Percentiles rank a stretch among this genome's conserved stretches.
These are phyloP conservation scores for Gymnothorax javanicus DNA, from an alignment of 2,797 vertebrate species.

Conservation along the genomic window DNA sequence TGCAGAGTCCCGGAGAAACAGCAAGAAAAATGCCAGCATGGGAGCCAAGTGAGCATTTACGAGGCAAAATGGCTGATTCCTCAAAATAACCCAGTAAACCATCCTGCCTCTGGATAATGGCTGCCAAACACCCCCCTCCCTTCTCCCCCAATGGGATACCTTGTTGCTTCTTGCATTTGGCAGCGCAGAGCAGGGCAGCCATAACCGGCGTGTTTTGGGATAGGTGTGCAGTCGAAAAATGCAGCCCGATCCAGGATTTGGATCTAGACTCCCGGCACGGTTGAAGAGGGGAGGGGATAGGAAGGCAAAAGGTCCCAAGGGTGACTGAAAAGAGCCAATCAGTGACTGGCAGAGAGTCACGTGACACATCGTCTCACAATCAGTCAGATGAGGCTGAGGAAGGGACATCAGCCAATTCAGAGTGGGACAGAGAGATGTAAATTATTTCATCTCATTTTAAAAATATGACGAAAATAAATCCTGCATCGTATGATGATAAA, in stretches of 20 bases:
- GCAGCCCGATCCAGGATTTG: not conserved
- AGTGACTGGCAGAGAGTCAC: not conserved
- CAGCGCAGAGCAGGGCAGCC: conserved; percentile 1
- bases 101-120: not conserved
- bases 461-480: not conserved
- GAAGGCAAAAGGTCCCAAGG: not conserved
- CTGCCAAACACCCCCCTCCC: not conserved
- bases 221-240: not conserved
- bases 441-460: not conserved
- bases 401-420: not conserved
- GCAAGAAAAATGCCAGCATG: not conserved
- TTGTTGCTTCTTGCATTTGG: conserved; percentile 15
- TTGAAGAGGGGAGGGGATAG: not conserved
- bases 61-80: not conserved
- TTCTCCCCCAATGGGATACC: not conserved
- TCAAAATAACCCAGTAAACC: not conserved
- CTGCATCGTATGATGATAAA: not conserved
- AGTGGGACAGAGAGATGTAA: not conserved
- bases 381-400: not conserved
- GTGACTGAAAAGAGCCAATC: not conserved
- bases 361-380: not conserved
- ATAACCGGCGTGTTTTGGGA: not conserved
- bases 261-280: not conserved
- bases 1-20: not conserved
- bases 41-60: not conserved